Base-by-base conservation (phyloP, 2,113 vertebrate genomes). In the Nematolebias whitei region DNA sequence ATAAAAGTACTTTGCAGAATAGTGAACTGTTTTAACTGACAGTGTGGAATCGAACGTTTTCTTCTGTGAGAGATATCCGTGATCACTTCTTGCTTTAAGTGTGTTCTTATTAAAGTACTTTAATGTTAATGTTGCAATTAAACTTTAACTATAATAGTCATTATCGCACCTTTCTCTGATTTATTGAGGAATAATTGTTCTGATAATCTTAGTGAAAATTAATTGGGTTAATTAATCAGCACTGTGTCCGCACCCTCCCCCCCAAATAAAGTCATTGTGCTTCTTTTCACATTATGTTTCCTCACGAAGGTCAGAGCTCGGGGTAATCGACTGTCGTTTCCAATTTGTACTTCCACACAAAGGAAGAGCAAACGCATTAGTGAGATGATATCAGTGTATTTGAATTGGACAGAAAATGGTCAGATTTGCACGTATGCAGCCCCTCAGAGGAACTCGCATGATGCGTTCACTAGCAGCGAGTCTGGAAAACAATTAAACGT, bases 171-270 rank as follows among this genome's bases (percentile, higher is more conserved):
- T 85, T 85, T 74, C 79, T 77, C 75, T 83, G 85, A 88, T 84
- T 89, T 90, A 90, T 90, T 52, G 66, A 82, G 85, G 74, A 91
- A 88, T 88, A 85, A 90, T 91, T 85, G 82, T 92, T 88, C 83
- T 74, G 80, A 88, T 90, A 87, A 91, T 90, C 84, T 88, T 88
- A 75, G 88, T 91, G 74, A 84, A 85, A 90, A 91, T 90, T 87
- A 92, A 92, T 88, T 89, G 76, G 79, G 82, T 91, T 91, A 90
- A 92, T 92, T 92, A 90, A 91, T 92, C 91, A 92, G 82, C 52
- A 68, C 56, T n/a, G 66, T 61, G 63, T 73, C 72, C 63, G 78
- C 55, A 26, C 67, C 79, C 70, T 50, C 58, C 68, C 74, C 50
- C 63, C 72, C 63, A 66, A 78, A 83, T 77, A 86, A 83, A 85